A percentile compares a stretch with the other conserved stretches of the same genome.
phyloP scores from a whole-genome alignment of 2,113 vertebrate species.

The Eidolon helvum region DNA sequence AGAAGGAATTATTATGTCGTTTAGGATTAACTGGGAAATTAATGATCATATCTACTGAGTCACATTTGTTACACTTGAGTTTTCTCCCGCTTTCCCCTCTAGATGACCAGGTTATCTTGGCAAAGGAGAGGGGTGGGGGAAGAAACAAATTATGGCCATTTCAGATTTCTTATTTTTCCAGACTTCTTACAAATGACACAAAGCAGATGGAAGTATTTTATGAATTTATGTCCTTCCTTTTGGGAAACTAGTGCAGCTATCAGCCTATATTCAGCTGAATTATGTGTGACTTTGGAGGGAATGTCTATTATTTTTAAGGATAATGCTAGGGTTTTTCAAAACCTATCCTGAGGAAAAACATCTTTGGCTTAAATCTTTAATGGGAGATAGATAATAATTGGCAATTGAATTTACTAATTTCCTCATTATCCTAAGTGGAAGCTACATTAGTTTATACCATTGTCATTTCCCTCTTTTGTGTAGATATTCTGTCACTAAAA shows the following conservation, averaged over 20 bases:
- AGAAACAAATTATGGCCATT: neutral
- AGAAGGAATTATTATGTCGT: neutral
- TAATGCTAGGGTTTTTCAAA: conserved; percentile 20
- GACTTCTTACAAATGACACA: conserved; percentile 32
- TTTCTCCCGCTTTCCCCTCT: neutral
- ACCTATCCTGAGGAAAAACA: neutral
- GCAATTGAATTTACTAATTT: neutral
- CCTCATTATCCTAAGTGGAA: neutral
- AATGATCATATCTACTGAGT: neutral
- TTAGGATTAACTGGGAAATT: conserved; percentile 5
- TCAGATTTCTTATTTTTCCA: conserved; percentile 52
- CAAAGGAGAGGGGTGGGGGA: neutral
- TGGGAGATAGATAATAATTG: neutral
- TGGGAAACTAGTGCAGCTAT: neutral
- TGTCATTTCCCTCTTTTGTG: neutral
- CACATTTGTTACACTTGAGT: neutral
- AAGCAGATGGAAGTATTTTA: conserved; percentile 43
- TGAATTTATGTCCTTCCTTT: conserved; percentile 56
- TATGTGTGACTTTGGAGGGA: conserved; percentile 32
- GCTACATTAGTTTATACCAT: neutral
- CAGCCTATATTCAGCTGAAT: conserved; percentile 4
- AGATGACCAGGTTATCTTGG: conserved; percentile 37
- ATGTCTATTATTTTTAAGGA: neutral
- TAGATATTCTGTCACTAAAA: neutral
- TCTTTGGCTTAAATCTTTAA: neutral